phyloP scores from a whole-genome alignment of 1,140 invertebrate genomes.

The Condylostylus longicornis region DNA sequence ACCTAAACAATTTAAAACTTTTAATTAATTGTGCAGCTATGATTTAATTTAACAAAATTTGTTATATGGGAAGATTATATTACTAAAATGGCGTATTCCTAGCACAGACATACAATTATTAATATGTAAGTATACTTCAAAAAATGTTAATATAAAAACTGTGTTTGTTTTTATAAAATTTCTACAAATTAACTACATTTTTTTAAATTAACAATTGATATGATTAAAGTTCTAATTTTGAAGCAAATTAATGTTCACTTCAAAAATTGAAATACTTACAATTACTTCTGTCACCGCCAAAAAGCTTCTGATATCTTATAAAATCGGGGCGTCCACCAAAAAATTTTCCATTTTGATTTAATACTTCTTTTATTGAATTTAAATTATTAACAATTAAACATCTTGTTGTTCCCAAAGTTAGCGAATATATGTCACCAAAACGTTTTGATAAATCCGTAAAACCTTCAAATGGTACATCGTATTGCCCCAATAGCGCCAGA shows the following conservation, averaged over 20 bases:
- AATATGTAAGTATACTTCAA: too few species aligned
- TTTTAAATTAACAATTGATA: neutral
- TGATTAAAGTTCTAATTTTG: neutral
- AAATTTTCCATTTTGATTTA: conserved; percentile 54
- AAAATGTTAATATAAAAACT: too few species aligned
- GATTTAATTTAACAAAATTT: too few species aligned
- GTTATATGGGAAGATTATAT: too few species aligned
- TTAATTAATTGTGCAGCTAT: too few species aligned
- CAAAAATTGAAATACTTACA: conserved; percentile 41
- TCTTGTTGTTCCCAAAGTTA: conserved; percentile 46
- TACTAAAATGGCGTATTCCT: too few species aligned
- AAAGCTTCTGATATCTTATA: conserved; percentile 48
- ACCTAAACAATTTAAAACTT: too few species aligned
- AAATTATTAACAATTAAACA: conserved; percentile 60
- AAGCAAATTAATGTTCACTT: neutral
- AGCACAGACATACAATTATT: too few species aligned
- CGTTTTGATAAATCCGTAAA: conserved; percentile 48
- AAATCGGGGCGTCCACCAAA: conserved; percentile 66
- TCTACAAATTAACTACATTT: too few species aligned
- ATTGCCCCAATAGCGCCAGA: conserved; percentile 46
- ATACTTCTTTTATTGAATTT: conserved; percentile 50
- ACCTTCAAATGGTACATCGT: conserved; percentile 49
- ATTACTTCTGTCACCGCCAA: conserved; percentile 52
- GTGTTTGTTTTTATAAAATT: too few species aligned
- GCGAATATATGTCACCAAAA: conserved; percentile 56